Percentiles rank a stretch among this genome's conserved stretches.
Conservation (phyloP, 2,888 invertebrate species). For the Cephus runcator region DNA sequence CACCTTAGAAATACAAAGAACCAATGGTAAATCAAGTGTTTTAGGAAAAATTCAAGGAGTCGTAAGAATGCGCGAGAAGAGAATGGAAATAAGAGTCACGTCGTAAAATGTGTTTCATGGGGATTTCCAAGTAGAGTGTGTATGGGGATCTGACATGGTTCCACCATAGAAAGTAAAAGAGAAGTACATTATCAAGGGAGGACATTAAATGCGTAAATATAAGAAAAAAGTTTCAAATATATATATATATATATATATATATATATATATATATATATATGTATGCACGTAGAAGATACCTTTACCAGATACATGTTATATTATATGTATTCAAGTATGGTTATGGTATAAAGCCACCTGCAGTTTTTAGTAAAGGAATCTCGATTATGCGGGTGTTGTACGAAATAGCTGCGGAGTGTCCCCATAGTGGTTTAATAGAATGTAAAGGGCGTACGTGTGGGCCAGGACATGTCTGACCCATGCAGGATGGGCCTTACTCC, state of each 20-base stretch:
- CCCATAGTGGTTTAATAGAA: conserved; percentile 32
- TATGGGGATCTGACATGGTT: neutral
- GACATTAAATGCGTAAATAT: neutral
- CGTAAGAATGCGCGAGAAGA: neutral
- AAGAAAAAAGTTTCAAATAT: neutral
- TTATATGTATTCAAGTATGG: neutral
- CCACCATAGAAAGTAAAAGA: neutral
- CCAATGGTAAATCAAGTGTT: neutral
- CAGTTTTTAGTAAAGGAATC: neutral
- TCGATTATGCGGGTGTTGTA: neutral
- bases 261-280: neutral
- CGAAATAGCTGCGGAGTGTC: neutral
- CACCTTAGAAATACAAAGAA: neutral
- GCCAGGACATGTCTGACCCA: conserved; percentile 16
- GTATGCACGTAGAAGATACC: neutral
- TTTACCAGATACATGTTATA: neutral
- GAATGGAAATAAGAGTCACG: neutral
- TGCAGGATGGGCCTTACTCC: neutral
- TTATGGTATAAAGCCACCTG: neutral
- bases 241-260: neutral
- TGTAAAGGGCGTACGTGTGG: conserved; percentile 23
- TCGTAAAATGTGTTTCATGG: neutral
- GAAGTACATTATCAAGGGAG: neutral
- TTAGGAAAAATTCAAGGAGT: neutral
- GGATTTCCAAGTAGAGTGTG: neutral